Conservation (phyloP, 2,113 vertebrate genomes). For the Nettapus auritus region DNA sequence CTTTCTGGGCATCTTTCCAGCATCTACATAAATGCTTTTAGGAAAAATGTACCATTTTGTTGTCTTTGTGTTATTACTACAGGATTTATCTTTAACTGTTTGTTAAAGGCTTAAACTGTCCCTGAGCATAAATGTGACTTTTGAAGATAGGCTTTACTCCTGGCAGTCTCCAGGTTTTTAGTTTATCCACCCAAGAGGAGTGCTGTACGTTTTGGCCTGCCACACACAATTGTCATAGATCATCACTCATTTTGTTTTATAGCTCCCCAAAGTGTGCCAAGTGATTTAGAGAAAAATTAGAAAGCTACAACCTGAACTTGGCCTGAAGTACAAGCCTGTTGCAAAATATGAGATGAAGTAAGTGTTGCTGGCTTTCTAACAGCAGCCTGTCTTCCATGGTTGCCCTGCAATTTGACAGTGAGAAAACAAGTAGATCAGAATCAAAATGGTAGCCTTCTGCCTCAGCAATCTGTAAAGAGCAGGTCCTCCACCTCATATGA, state of each 20-base stretch:
- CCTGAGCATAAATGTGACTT: background rate
- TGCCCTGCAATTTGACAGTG: background rate
- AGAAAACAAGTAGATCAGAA: background rate
- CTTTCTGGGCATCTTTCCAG: conserved; percentile 40
- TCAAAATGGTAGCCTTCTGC: background rate
- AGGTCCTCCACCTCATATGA: background rate
- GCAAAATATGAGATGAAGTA: background rate
- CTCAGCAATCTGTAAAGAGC: background rate
- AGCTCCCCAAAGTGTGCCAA: background rate
- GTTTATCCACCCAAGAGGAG: background rate
- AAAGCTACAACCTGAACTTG: background rate
- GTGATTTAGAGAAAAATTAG: conserved; percentile 39
- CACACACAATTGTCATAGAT: background rate
- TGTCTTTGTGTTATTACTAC: conserved; percentile 22
- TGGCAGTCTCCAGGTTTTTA: background rate
- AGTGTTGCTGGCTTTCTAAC: background rate
- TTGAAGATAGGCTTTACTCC: background rate
- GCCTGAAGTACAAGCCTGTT: background rate
- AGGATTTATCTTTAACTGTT: conserved; percentile 38
- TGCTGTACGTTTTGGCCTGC: background rate
- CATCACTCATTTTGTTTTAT: conserved; percentile 22
- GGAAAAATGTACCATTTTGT: conserved; percentile 22
- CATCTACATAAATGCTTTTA: conserved; percentile 14
- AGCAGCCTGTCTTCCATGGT: background rate
- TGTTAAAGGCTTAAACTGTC: conserved; percentile 31